A percentile compares a stretch with the other conserved stretches of the same genome.
phyloP scores from a whole-genome alignment of 2,797 vertebrate genomes.

The Falco berigora region DNA sequence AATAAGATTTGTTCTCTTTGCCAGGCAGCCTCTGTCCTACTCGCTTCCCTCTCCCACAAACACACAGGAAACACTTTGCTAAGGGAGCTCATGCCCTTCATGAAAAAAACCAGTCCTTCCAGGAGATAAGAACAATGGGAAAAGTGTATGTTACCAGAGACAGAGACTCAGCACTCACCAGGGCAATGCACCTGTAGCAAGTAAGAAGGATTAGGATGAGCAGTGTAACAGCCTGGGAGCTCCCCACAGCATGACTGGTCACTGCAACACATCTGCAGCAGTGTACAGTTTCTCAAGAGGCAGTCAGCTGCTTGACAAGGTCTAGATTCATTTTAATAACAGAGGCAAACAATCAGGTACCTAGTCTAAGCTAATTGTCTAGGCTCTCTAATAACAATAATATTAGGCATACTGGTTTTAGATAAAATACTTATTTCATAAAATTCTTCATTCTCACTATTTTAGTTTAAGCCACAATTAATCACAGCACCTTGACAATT shows the following conservation, averaged over 20 bases:
- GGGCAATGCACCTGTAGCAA: background rate
- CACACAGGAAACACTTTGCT: background rate
- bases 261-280: background rate
- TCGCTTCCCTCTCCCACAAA: background rate
- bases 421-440: background rate
- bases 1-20: background rate
- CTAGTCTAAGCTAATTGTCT: background rate
- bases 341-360: background rate
- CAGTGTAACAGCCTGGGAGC: background rate
- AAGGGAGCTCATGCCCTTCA: background rate
- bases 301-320: background rate
- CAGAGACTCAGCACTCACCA: background rate
- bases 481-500: background rate
- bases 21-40: background rate
- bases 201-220: background rate
- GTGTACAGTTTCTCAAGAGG: background rate
- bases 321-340: background rate
- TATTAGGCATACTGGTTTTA: background rate
- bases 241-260: background rate
- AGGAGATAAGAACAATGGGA: background rate
- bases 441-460: background rate
- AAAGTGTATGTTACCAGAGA: background rate
- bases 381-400: background rate
- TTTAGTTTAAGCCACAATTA: background rate
- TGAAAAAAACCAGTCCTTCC: background rate